Evolutionary conservation across 1,140 invertebrate species (phyloP).

Genomic region (Stenopsyche tienmushanensis): DNA sequence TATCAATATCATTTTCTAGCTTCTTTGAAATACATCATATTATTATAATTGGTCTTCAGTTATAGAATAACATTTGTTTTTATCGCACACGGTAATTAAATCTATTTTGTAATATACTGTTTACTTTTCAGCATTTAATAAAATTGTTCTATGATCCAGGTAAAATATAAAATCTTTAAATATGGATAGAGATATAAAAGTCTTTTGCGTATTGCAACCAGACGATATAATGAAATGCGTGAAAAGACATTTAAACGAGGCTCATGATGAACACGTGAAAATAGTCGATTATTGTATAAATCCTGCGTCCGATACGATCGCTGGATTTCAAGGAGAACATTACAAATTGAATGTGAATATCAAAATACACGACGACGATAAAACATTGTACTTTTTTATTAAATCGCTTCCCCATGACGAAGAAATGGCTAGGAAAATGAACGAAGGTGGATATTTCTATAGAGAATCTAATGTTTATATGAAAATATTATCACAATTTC

Average conservation of each 20-base stretch:
- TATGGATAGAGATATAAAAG: no score
- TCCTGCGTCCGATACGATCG: background rate
- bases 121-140: no score
- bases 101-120: no score
- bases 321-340: slow-evolving; percentile 9
- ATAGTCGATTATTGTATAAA: slow-evolving; percentile 12
- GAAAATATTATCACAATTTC: slow-evolving; percentile 3
- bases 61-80: no score
- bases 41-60: no score
- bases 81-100: no score
- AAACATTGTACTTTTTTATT: slow-evolving; percentile 7
- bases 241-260: background rate
- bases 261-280: background rate
- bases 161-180: no score
- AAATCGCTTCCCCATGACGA: slow-evolving; percentile 9
- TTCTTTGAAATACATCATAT: no score
- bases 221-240: background rate
- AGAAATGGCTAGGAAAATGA: background rate
- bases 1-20: no score
- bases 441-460: background rate
- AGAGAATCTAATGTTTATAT: slow-evolving; percentile 8
- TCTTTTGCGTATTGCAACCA: no score
- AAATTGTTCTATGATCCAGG: no score
- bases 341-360: background rate
- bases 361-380: background rate